Conservation (phyloP, 2,888 invertebrate species). For the Cantharis rustica region DNA sequence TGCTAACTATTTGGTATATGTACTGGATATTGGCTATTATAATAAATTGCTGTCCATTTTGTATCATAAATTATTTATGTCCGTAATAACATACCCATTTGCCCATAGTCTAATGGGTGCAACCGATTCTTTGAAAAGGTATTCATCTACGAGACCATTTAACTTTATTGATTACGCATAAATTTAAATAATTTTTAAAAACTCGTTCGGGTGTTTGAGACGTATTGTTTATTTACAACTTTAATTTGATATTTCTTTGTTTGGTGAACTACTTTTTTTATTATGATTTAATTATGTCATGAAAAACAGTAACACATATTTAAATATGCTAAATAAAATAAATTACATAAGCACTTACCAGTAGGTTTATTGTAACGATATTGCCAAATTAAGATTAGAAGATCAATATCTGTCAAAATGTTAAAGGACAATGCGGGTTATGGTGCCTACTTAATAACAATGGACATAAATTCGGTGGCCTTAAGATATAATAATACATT, state of each 20-base stretch:
- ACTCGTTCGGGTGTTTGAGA: neutral
- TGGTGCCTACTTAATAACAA: neutral
- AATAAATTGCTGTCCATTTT: neutral
- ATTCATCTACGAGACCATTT: neutral
- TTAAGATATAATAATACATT: slow-evolving; percentile 1
- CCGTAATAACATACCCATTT: neutral
- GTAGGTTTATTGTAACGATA: neutral
- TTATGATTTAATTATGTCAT: neutral
- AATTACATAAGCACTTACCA: neutral
- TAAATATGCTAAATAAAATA: neutral
- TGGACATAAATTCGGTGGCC: slow-evolving; percentile 1
- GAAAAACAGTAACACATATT: neutral
- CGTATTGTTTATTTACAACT: neutral
- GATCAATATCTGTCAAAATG: neutral
- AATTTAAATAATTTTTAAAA: neutral
- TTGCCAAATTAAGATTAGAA: neutral
- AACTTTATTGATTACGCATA: neutral
- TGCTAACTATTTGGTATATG: neutral
- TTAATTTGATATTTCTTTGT: neutral
- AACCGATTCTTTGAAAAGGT: neutral
- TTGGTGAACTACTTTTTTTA: neutral
- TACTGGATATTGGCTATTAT: neutral
- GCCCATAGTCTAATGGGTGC: neutral
- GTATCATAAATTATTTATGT: neutral
- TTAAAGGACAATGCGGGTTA: neutral